Conservation (phyloP, 92 coral and sea anemone genomes). For the Desmophyllum pertusum region DNA sequence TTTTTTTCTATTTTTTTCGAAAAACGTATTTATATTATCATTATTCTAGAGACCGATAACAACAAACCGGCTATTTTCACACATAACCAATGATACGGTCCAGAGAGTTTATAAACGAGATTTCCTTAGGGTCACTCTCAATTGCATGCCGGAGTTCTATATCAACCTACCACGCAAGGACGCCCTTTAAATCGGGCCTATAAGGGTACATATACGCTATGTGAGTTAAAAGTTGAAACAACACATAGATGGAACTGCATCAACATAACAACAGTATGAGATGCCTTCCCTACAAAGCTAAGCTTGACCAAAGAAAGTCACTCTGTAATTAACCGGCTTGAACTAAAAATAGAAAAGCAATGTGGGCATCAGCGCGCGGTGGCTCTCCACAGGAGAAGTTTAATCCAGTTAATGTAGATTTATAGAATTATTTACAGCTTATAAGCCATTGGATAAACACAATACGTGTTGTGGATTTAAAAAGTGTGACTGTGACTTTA, state of each 20-base stretch:
- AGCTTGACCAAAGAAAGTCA: background rate
- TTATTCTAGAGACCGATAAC: too few relatives aligned
- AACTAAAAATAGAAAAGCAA: background rate
- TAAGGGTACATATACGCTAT: background rate
- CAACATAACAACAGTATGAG: background rate
- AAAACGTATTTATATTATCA: too few relatives aligned
- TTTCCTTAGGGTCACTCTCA: background rate
- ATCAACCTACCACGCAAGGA: slow-evolving; percentile 1
- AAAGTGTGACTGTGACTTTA: background rate
- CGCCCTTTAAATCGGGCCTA: background rate
- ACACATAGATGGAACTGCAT: background rate
- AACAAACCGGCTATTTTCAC: too few relatives aligned
- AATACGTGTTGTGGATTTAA: background rate
- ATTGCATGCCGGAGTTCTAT: background rate
- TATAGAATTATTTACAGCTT: background rate
- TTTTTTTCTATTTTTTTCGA: too few relatives aligned
- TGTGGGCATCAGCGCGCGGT: background rate
- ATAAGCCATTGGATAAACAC: background rate
- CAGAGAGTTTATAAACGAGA: background rate
- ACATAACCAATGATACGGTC: too few relatives aligned
- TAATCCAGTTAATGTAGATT: background rate
- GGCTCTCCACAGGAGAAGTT: background rate
- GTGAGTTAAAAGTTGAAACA: background rate
- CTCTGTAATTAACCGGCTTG: background rate
- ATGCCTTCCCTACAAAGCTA: background rate